phyloP scores from a whole-genome alignment of 2,113 vertebrate genomes.

The Channa maculata region DNA sequence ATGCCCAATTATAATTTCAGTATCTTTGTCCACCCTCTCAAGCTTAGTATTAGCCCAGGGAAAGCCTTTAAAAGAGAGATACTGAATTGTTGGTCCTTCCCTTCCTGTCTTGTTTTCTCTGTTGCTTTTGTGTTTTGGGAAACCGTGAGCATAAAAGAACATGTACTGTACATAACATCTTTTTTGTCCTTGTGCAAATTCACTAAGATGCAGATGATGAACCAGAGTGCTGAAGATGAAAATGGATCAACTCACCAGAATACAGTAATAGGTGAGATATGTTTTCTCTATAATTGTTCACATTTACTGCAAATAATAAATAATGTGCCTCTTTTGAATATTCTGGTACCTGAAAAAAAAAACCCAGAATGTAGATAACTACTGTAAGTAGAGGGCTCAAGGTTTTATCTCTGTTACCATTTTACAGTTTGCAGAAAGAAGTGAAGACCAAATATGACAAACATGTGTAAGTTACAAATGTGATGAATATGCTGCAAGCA shows the following conservation, averaged over 20 bases:
- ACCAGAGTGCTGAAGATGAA: conserved; percentile 78
- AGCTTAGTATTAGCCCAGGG: too few species aligned
- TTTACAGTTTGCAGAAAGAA: conserved; percentile 78
- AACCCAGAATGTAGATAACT: not conserved
- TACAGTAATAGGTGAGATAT: conserved; percentile 85
- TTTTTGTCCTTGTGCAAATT: conserved; percentile 27
- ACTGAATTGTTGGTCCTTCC: not conserved
- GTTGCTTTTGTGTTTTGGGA: too few species aligned
- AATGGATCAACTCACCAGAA: conserved; percentile 87
- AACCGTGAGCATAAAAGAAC: not conserved
- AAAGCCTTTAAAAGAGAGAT: too few species aligned
- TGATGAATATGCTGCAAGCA: conserved; percentile 44
- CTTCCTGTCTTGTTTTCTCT: too few species aligned
- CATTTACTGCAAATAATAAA: conserved; percentile 1
- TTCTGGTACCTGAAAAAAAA: not conserved
- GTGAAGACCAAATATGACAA: conserved; percentile 75
- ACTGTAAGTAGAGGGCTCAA: conserved; percentile 1
- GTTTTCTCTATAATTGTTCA: not conserved
- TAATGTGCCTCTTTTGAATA: not conserved
- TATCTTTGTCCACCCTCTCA: too few species aligned
- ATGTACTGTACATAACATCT: not conserved
- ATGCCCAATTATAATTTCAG: too few species aligned
- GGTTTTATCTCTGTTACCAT: conserved; percentile 65
- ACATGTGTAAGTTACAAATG: conserved; percentile 69
- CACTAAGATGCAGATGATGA: conserved; percentile 76